Percentiles rank a stretch among this genome's conserved stretches.
Conservation (phyloP, 2,113 vertebrate species). For the Micromys minutus region DNA sequence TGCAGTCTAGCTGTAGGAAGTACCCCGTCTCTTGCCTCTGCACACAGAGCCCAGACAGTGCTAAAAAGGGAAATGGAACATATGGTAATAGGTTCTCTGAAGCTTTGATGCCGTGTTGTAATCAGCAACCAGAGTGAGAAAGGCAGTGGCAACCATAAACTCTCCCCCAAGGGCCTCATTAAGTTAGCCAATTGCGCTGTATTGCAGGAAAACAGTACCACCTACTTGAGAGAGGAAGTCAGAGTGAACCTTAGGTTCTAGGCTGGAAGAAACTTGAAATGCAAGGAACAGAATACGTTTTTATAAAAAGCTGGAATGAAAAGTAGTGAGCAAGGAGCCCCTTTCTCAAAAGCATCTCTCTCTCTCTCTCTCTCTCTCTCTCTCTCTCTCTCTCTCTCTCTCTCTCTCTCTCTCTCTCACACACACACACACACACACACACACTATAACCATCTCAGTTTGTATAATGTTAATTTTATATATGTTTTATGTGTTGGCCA, state of each 20-base stretch:
- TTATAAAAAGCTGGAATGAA: background rate
- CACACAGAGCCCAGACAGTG: slow-evolving; percentile 68
- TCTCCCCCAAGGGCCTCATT: slow-evolving; percentile 74
- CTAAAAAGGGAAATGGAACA: slow-evolving; percentile 76
- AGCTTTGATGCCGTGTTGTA: slow-evolving; percentile 56
- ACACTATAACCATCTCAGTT: background rate
- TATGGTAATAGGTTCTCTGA: slow-evolving; percentile 73
- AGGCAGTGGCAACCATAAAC: slow-evolving; percentile 41
- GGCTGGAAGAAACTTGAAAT: background rate
- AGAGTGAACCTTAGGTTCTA: background rate
- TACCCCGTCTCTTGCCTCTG: slow-evolving; percentile 59
- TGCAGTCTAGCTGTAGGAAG: slow-evolving; percentile 58
- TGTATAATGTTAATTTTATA: background rate
- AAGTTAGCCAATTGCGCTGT: slow-evolving; percentile 27
- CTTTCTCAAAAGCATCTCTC: background rate
- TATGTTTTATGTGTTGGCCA: background rate
- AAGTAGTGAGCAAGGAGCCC: background rate
- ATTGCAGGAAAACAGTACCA: slow-evolving; percentile 56
- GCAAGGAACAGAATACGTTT: background rate
- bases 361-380: no score
- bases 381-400: no score
- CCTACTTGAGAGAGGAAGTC: background rate
- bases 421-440: no score
- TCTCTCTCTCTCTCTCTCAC: no score
- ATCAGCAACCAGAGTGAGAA: slow-evolving; percentile 64